These are phyloP conservation scores for Turritopsis rubra DNA, from an alignment of 30 jellyfish, hydroid and myxozoan species.

Conservation along the genomic window DNA sequence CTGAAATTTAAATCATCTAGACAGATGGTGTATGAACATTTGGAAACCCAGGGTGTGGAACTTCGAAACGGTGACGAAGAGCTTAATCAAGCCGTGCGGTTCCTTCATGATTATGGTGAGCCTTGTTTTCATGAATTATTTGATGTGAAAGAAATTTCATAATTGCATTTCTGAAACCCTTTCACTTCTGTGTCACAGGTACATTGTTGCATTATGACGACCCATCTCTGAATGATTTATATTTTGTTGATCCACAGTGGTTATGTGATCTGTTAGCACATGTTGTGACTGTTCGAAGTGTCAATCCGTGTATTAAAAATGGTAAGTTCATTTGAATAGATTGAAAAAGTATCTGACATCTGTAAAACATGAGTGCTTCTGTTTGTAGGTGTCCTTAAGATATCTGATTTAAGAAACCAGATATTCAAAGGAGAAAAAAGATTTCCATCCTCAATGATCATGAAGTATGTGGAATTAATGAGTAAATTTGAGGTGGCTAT, in stretches of 20 bases:
- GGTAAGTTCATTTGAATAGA: conserved; percentile 30
- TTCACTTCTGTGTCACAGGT: conserved; percentile 32
- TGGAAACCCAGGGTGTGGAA: conserved; percentile 36
- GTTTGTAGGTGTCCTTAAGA: conserved; percentile 59
- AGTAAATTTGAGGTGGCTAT: conserved; percentile 90
- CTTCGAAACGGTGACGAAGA: conserved; percentile 61
- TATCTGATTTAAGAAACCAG: conserved; percentile 61
- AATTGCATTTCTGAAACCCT: too few species aligned
- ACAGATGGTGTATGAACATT: conserved; percentile 40
- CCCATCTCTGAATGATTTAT: conserved; percentile 74
- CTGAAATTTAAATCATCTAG: conserved; percentile 12
- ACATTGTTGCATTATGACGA: conserved; percentile 83
- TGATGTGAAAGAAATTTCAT: background rate
- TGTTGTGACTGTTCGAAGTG: conserved; percentile 80
- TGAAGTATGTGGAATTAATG: conserved; percentile 83
- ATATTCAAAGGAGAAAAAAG: conserved; percentile 67
- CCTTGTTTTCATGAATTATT: background rate
- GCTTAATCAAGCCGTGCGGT: conserved; percentile 73
- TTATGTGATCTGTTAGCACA: conserved; percentile 94
- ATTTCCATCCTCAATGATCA: conserved; percentile 67
- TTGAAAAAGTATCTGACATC: background rate
- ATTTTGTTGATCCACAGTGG: conserved; percentile 96
- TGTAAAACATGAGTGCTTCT: too few species aligned
- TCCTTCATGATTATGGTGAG: conserved; percentile 79
- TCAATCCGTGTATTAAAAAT: conserved; percentile 66